Evolutionary conservation across 2,797 vertebrate genomes (phyloP).

Genomic region (Rhinophrynus dorsalis): DNA sequence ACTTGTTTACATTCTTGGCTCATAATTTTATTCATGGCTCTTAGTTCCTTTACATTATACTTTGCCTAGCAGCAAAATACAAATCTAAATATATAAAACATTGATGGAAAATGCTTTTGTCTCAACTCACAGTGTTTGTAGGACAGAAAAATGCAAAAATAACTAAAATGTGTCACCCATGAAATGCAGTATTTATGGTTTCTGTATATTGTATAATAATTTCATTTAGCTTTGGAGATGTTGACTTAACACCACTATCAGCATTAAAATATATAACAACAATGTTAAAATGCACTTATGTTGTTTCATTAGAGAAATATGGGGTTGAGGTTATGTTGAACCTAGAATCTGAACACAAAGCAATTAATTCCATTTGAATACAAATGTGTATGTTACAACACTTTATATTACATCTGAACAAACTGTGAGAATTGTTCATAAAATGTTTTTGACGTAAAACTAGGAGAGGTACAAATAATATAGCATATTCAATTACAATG

Average conservation of each 20-base stretch:
- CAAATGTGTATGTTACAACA: background rate
- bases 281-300: background rate
- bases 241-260: background rate
- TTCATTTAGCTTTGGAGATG: background rate
- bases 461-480: constrained; percentile 1
- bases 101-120: constrained; percentile 11
- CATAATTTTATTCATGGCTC: constrained; percentile 19
- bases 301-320: background rate
- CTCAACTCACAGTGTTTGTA: constrained; percentile 2
- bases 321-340: background rate
- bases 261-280: background rate
- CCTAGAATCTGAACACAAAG: background rate
- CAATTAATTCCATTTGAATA: background rate
- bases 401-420: no score
- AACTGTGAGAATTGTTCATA: constrained; percentile 3
- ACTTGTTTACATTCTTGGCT: constrained; percentile 34
- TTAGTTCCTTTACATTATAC: constrained; percentile 30
- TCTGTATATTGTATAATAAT: background rate
- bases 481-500: background rate
- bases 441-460: constrained; percentile 2
- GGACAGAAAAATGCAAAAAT: constrained; percentile 13
- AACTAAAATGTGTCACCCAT: constrained; percentile 19
- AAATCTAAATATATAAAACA: constrained; percentile 33
- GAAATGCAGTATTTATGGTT: constrained; percentile 1
- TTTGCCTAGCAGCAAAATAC: constrained; percentile 33